Percentiles rank a stretch among this genome's conserved stretches.
Evolutionary conservation across 2,888 invertebrate species (phyloP).

Genomic region (Xestia c-nigrum): DNA sequence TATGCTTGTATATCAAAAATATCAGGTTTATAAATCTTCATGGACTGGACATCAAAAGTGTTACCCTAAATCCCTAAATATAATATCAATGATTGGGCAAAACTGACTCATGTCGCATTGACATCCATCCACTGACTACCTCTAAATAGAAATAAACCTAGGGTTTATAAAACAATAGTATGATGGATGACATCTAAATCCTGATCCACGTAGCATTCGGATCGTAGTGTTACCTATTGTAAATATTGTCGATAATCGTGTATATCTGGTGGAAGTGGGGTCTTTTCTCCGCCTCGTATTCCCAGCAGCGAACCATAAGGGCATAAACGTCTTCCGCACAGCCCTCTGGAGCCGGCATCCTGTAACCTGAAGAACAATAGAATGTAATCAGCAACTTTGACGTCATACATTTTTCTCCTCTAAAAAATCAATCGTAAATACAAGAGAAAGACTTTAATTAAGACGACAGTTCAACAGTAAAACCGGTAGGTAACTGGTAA

Average conservation of each 20-base stretch:
- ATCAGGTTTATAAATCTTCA: not conserved
- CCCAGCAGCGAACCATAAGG: constrained; percentile 98
- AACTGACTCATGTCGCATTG: not conserved
- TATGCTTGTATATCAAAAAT: not conserved
- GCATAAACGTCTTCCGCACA: constrained; percentile 97
- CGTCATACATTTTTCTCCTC: not conserved
- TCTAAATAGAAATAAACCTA: constrained; percentile 9
- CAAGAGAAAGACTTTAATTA: too few relatives aligned
- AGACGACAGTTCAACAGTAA: too few relatives aligned
- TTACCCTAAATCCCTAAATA: not conserved
- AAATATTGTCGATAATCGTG: constrained; percentile 93
- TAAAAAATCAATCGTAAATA: not conserved
- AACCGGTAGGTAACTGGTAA: not conserved
- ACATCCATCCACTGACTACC: not conserved
- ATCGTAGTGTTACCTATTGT: constrained; percentile 80
- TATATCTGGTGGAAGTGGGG: constrained; percentile 98
- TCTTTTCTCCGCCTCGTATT: constrained; percentile 97
- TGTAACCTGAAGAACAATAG: constrained; percentile 92
- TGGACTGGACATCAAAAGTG: not conserved
- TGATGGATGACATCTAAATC: constrained; percentile 10
- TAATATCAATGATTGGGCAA: not conserved
- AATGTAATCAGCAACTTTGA: not conserved
- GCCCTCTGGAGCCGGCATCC: constrained; percentile 97
- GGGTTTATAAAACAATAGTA: constrained; percentile 2
- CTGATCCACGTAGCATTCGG: not conserved